Conservation (phyloP, 2,797 vertebrate species). For the Gambelia wislizenii region DNA sequence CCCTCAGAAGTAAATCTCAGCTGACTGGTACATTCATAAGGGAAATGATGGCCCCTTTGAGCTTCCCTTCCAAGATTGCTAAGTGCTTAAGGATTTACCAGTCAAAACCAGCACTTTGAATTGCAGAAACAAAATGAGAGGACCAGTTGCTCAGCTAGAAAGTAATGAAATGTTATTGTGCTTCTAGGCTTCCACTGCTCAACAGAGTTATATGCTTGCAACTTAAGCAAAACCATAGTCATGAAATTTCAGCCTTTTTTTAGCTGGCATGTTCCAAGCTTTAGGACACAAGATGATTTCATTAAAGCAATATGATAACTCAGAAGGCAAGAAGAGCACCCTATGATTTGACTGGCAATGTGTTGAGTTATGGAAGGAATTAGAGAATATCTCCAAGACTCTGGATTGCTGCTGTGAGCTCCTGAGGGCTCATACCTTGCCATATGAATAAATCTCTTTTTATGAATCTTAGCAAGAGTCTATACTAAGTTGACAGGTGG, state of each 20-base stretch:
- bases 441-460: conserved; percentile 31
- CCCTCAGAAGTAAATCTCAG: not conserved
- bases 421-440: conserved; percentile 16
- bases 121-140: not conserved
- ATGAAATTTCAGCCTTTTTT: conserved; percentile 62
- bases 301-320: conserved; percentile 55
- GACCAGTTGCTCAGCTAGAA: too few species aligned
- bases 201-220: conserved; percentile 39
- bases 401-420: not conserved
- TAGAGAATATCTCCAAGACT: conserved; percentile 33
- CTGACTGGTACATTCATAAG: not conserved
- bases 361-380: conserved; percentile 25
- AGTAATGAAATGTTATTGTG: not conserved
- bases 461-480: not conserved
- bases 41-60: not conserved
- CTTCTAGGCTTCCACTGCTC: not conserved
- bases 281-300: conserved; percentile 53
- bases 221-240: conserved; percentile 41
- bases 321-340: conserved; percentile 46
- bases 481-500: rapidly evolving
- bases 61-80: too few species aligned
- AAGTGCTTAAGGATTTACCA: not conserved
- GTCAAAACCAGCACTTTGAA: not conserved
- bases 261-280: conserved; percentile 38
- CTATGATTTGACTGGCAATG: conserved; percentile 40